phyloP scores from a whole-genome alignment of 2,888 invertebrate species.

The Cylloceria caligata region DNA sequence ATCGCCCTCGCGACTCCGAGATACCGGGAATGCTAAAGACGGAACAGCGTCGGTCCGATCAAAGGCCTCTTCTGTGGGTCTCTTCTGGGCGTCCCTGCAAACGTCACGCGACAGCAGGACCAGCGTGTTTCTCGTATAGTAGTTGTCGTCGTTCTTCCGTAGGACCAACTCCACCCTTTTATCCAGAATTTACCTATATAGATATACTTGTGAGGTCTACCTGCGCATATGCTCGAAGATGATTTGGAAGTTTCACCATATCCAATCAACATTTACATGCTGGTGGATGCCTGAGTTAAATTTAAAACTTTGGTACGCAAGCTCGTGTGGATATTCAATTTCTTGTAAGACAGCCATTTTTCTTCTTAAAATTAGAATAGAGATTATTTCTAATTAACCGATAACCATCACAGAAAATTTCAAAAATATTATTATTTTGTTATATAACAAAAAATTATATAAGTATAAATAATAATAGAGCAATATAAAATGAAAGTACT shows the following conservation, averaged over 20 bases:
- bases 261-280: slow-evolving; percentile 41
- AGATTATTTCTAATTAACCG: no score
- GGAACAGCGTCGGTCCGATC: slow-evolving; percentile 61
- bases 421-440: no score
- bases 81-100: slow-evolving; percentile 61
- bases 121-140: slow-evolving; percentile 23
- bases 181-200: slow-evolving; percentile 27
- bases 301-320: neutral
- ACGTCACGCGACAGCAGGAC: slow-evolving; percentile 63
- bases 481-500: no score
- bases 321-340: no score
- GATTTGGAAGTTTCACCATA: slow-evolving; percentile 27
- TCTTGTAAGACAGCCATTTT: no score
- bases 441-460: no score
- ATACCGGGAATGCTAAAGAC: slow-evolving; percentile 43
- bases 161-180: slow-evolving; percentile 44
- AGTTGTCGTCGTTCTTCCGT: slow-evolving; percentile 44
- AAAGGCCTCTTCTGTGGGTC: slow-evolving; percentile 45
- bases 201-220: neutral
- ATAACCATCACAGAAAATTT: no score
- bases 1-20: slow-evolving; percentile 51
- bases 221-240: slow-evolving; percentile 19
- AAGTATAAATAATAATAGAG: no score
- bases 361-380: neutral
- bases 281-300: neutral